Evolutionary conservation across 2,888 invertebrate species (phyloP), one percentile per base, ranked within the genome.

Genomic region (Antheraea yamamai): DNA sequence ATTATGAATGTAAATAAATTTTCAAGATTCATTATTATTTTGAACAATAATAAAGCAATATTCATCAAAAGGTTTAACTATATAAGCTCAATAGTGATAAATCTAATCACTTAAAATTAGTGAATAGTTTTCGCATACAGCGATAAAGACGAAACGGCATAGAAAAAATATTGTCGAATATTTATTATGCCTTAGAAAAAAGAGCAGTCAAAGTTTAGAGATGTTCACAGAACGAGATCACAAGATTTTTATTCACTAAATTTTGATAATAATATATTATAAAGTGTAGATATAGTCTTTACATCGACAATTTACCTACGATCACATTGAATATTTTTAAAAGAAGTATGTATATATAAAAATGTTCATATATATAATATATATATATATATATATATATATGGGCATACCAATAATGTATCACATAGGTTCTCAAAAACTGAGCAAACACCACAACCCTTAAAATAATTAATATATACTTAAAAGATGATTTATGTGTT

Each of bases 401-500:
- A 80, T 83, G 83, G 84, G 81, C 77, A 85, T 80, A 83, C 78
- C 79, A 79, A 81, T 75, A 79, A 79, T 78, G 81, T 83, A 82
- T 83, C 81, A 82, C 80, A 82, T 79, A 79, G 35, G 39, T 70
- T 70, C 76, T 81, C 82, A 87, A 87, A 87, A 85, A 85, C 84
- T 91, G 90, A 91, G 89, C 89, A 89, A 88, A 87, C 87, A 84
- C 85, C 89, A 91, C 91, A 91, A 92, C 89, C 90, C 81, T 86
- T 80, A 82, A 83, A 87, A 88, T 80, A 85, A 77, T 75, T 39
- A 26, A 73, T 52, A 71, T 47, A 75, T 35, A 52, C 55, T 68
- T n/a, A 35, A 26, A 71, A 23, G 12, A 26, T 16, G 10, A 23
- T n/a, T 61, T 30, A 30, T 16, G 30, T 4, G 14, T 30, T 66